Evolutionary conservation across 2,113 vertebrate genomes (phyloP).

Genomic region (Oxyura jamaicensis): DNA sequence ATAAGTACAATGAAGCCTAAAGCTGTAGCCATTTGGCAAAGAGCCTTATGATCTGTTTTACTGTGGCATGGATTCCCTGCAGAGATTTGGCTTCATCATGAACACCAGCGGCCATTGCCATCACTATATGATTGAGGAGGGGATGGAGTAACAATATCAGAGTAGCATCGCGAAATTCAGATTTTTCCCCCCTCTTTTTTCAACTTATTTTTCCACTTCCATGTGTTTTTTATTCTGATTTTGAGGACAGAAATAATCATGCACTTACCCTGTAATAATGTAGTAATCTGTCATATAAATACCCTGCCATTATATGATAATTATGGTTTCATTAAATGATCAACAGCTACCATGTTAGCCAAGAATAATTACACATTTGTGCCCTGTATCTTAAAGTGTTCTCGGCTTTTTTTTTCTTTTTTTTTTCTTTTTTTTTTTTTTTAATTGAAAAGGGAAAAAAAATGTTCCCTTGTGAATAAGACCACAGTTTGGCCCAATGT

Average conservation of each 20-base stretch:
- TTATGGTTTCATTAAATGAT: conserved; percentile 73
- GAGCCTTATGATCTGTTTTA: conserved; percentile 36
- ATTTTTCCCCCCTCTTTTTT: not conserved
- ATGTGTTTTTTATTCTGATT: conserved; percentile 70
- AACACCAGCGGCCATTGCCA: not conserved
- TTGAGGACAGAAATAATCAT: conserved; percentile 72
- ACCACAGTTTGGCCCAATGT: conserved; percentile 49
- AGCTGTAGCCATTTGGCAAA: conserved; percentile 55
- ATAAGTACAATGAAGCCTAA: conserved; percentile 32
- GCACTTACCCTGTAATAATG: conserved; percentile 69
- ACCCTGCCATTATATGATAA: conserved; percentile 73
- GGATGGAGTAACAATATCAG: conserved; percentile 36
- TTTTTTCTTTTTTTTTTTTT: not conserved
- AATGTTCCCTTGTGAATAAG: conserved; percentile 52
- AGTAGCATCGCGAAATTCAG: conserved; percentile 23
- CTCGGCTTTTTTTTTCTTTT: not conserved
- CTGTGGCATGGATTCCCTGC: conserved; percentile 47
- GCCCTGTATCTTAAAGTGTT: conserved; percentile 69
- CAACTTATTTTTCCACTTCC: conserved; percentile 59
- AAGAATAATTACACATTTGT: conserved; percentile 72
- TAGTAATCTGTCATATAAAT: conserved; percentile 73
- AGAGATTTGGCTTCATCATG: conserved; percentile 42
- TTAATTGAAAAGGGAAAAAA: conserved; percentile 9
- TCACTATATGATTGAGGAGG: conserved; percentile 44
- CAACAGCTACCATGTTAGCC: conserved; percentile 70